A percentile compares a stretch with the other conserved stretches of the same genome.
phyloP scores from a whole-genome alignment of 1,140 invertebrate species.

The Caerostris darwini region DNA sequence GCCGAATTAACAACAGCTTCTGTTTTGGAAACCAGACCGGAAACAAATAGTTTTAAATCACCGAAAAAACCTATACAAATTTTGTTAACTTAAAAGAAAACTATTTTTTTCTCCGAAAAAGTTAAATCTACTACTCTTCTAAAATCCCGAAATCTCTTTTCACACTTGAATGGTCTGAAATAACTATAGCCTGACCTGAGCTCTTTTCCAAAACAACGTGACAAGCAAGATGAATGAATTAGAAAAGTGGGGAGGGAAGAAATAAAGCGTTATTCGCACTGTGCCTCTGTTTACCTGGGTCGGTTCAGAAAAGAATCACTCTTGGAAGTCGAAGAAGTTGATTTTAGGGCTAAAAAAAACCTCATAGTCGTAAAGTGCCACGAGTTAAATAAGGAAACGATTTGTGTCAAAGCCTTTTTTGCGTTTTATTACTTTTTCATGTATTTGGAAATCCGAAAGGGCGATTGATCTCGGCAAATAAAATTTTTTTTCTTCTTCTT shows the following conservation, averaged over 20 bases:
- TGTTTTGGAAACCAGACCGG: no score
- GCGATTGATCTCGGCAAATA: background rate
- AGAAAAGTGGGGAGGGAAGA: background rate
- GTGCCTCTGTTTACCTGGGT: background rate
- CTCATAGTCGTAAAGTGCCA: background rate
- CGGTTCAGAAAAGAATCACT: background rate
- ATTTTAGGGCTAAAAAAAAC: background rate
- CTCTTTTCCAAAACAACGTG: conserved; percentile 15
- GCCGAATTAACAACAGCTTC: no score
- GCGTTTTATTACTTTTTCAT: conserved; percentile 17
- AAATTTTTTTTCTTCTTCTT: no score
- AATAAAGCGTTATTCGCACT: background rate
- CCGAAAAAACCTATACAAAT: no score
- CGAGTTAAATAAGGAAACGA: conserved; percentile 21
- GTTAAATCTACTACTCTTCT: background rate
- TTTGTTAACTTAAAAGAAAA: background rate
- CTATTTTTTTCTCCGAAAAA: background rate
- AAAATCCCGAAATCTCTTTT: conserved; percentile 9
- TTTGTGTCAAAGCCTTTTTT: background rate
- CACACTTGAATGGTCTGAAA: conserved; percentile 22
- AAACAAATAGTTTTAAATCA: no score
- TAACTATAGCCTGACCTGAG: conserved; percentile 23
- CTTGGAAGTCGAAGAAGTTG: background rate
- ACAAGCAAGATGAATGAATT: conserved; percentile 11
- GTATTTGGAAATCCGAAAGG: background rate